Percentiles rank a stretch among this genome's conserved stretches.
Evolutionary conservation across 53 echinoderm and acorn worm genomes (phyloP).

Genomic region (Patiria pectinifera): DNA sequence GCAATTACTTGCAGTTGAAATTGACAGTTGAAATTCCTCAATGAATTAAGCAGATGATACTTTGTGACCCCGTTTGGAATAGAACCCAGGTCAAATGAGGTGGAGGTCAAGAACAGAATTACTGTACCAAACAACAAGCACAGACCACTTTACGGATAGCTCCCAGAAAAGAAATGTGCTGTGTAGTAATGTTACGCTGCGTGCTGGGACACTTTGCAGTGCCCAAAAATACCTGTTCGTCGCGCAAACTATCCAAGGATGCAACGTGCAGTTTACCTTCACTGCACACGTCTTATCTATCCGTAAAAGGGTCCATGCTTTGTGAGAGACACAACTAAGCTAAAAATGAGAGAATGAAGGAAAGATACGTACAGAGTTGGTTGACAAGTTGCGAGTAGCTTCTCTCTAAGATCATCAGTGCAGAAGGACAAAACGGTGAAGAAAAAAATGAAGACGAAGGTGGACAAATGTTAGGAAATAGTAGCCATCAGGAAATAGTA

Average conservation of each 20-base stretch:
- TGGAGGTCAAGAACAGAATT: background rate
- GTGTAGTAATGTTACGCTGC: no score
- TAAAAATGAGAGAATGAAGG: background rate
- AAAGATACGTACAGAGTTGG: constrained; percentile 33
- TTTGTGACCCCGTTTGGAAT: no score
- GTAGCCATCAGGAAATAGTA: no score
- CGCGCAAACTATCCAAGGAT: background rate
- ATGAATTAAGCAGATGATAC: no score
- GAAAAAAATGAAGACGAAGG: constrained; percentile 13
- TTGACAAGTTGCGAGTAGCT: background rate
- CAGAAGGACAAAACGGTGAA: background rate
- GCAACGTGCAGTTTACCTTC: background rate
- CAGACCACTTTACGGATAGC: no score
- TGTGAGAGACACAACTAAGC: background rate
- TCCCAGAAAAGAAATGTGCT: no score
- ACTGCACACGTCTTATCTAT: no score
- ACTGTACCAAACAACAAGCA: background rate
- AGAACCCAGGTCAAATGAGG: no score
- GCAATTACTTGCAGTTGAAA: no score
- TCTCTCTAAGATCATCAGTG: constrained; percentile 22
- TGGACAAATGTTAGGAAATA: background rate
- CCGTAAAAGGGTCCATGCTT: background rate
- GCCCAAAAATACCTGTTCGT: no score
- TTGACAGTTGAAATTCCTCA: no score
- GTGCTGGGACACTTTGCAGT: no score